Conservation (phyloP, 1,140 invertebrate species). For the Homalodisca vitripennis region DNA sequence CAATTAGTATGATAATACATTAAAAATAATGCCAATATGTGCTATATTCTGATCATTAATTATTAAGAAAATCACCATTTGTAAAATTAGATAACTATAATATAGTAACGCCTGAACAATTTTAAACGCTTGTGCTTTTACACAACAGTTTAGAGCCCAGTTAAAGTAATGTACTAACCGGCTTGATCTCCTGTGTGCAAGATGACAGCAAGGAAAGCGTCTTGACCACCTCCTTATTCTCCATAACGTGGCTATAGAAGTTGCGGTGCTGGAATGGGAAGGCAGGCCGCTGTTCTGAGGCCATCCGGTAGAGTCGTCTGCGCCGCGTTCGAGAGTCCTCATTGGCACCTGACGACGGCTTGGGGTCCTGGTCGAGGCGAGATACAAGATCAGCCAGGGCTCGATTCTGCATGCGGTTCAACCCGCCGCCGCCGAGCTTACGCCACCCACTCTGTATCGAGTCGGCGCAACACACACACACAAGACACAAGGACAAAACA, state of each 20-base stretch:
- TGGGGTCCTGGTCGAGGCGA: constrained; percentile 52
- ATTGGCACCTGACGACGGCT: constrained; percentile 39
- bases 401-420: constrained; percentile 50
- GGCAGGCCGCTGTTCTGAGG: constrained; percentile 73
- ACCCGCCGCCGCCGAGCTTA: constrained; percentile 49
- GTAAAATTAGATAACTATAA: too few species aligned
- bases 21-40: too few species aligned
- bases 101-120: too few species aligned
- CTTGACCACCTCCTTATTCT: constrained; percentile 93
- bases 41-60: too few species aligned
- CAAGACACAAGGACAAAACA: constrained; percentile 47
- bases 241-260: constrained; percentile 83
- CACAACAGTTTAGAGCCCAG: background rate
- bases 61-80: too few species aligned
- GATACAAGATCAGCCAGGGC: constrained; percentile 59
- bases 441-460: constrained; percentile 54
- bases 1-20: too few species aligned
- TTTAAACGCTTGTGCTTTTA: too few species aligned
- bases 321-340: constrained; percentile 63
- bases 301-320: constrained; percentile 70
- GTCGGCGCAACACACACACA: constrained; percentile 43
- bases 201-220: constrained; percentile 77
- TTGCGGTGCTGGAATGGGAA: constrained; percentile 81
- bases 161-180: constrained; percentile 52
- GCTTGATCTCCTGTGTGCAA: constrained; percentile 76